Conservation (phyloP, 1,140 invertebrate genomes). For the Drosophila sproati region DNA sequence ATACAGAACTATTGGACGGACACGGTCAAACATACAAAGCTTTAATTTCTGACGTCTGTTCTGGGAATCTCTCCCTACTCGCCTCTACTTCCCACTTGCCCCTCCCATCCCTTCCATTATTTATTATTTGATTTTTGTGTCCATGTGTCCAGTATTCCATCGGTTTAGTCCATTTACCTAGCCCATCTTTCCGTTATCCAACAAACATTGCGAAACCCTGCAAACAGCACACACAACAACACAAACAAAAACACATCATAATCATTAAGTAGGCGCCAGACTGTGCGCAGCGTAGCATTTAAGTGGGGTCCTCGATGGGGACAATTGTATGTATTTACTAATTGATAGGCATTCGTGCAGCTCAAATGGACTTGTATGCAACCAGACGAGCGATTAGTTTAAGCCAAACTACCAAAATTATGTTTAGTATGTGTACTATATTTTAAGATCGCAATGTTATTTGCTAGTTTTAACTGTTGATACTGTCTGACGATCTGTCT, state of each 20-base stretch:
- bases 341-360: constrained; percentile 59
- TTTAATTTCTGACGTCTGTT: constrained; percentile 86
- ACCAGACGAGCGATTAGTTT: constrained; percentile 64
- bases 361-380: constrained; percentile 22
- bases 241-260: constrained; percentile 57
- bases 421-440: constrained; percentile 59
- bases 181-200: not conserved
- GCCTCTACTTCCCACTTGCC: not conserved
- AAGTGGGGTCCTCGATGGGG: constrained; percentile 36
- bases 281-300: constrained; percentile 55
- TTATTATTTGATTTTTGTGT: constrained; percentile 18
- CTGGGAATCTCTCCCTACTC: constrained; percentile 15
- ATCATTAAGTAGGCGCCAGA: constrained; percentile 54
- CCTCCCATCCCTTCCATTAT: not conserved
- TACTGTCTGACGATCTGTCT: constrained; percentile 9
- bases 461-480: constrained; percentile 45
- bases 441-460: constrained; percentile 58
- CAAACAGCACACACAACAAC: constrained; percentile 18
- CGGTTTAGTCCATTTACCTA: not conserved
- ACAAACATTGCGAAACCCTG: not conserved
- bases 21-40: constrained; percentile 95
- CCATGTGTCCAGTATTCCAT: not conserved
- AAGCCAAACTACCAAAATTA: constrained; percentile 78
- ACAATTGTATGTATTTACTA: constrained; percentile 69
- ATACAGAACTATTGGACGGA: constrained; percentile 97